Base-by-base conservation (phyloP, 1,140 invertebrate genomes). In the Drosophila prosaltans region DNA sequence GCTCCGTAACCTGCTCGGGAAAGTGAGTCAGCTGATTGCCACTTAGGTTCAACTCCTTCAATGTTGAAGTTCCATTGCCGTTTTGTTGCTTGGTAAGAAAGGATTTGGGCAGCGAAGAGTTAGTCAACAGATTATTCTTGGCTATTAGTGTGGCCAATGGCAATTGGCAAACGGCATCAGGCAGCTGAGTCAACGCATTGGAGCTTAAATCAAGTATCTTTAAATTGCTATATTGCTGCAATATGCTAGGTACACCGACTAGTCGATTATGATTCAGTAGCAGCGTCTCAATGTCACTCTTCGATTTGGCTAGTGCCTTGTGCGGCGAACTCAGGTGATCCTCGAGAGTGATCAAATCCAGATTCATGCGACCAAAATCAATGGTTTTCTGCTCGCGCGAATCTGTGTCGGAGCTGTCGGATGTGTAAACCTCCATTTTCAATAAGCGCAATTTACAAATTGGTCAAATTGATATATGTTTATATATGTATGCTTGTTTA, bases 31-130 rank as follows among this genome's bases (percentile, higher is more conserved):
- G 93, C 40, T 94, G 92, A 93, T 99, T 99, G 11, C 98, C 98
- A 93, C 97, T 98, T 11, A 99, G 93, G 93, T 99, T 99, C 1
- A 99, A 88, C 91, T 98, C 97, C 86, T 95, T 95, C 0, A 99
- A 92, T 16, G 94, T 92, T 3, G 80, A 74, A 11, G 74, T 69
- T 26, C 48, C 60, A 11, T 5, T 10, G 43, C 36, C 74, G 16
- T 32, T 57, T 6, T 30, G 21, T 32, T 93, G 94, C 39, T 89
- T 92, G 54, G 65, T 61, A 28, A 83, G 71, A 58, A 91, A 51
- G 69, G 95, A 95, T 92, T 99, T 99, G 0, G 98, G 97, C 67
- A 99, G 92, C 3, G 96, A 95, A 57, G 96, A 94, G 75, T 97
- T 96, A 1, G 94, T 95, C 7, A 99, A 91, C 57, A 94, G 92